These are phyloP conservation scores for Emydura subglobosa DNA, from an alignment of 2,113 vertebrate species.

Conservation along the genomic window DNA sequence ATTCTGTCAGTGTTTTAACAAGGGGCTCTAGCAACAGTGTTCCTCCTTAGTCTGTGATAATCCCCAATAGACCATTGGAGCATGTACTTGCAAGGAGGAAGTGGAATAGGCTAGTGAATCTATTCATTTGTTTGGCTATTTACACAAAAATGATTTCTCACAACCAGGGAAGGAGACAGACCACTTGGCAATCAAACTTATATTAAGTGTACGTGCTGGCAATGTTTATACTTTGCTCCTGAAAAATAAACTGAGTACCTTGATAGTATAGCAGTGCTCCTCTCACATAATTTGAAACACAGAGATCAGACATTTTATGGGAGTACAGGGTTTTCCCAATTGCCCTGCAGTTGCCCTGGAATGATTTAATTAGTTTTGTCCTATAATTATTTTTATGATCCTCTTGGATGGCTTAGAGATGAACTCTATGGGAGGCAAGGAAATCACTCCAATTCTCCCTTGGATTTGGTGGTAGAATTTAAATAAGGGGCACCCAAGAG, in stretches of 20 bases:
- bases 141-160: conserved; percentile 40
- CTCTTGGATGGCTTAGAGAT: neutral
- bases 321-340: neutral
- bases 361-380: neutral
- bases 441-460: neutral
- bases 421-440: neutral
- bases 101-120: neutral
- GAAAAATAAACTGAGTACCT: neutral
- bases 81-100: conserved; percentile 4
- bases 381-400: neutral
- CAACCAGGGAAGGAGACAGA: conserved; percentile 33
- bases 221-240: conserved; percentile 42
- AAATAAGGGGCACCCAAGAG: neutral
- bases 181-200: conserved; percentile 46
- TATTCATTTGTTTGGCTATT: neutral
- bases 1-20: neutral
- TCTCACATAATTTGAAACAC: neutral
- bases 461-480: neutral
- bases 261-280: neutral
- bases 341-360: neutral
- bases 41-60: conserved; percentile 43
- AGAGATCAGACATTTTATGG: neutral
- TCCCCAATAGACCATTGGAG: conserved; percentile 16
- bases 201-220: conserved; percentile 15
- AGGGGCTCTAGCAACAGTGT: neutral